Base-by-base conservation (phyloP, 2,888 invertebrate species). In the Acleris cristana region DNA sequence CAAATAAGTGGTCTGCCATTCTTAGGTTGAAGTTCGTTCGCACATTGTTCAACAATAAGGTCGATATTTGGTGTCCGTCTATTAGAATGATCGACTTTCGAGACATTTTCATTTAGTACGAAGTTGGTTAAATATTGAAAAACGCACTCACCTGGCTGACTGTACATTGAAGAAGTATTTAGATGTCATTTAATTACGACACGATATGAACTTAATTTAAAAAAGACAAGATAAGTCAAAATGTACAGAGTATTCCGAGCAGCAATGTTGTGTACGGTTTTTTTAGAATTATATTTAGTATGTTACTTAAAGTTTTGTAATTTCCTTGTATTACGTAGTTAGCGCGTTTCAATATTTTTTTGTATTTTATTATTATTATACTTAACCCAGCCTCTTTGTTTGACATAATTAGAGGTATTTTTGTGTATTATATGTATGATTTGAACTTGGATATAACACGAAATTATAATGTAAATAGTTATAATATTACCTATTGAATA, bases 221-320 rank as follows among this genome's bases (percentile, higher is more conserved):
- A 34, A 18, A 16, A 16, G 16, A n/a, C 16, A 1, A n/a, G 4
- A 26, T 23, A 16, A 52, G 2, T 19, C 2, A 16, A 21, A 53
- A 12, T 26, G 2, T 2, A 21, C 40, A 26, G 23, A 26, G 23
- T 40, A 55, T 66, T 66, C 66, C 66, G 66, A 34, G 57, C 66
- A 66, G 66, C 66, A 62, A 53, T 53, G 23, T 53, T 53, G 16
- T 61, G 49, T 65, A 26, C 51, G 52, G 18, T 10, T 49, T 59
- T 59, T 14, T 56, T 40, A 57, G 23, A 14, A 26, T 19, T 44
- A 18, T 56, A 14, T 40, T 40, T 40, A 34, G 51, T 66, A 51
- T 51, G 44, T 61, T 51, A 65, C 23, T 40, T 30, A 58, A 58
- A 18, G 19, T 45, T 64, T 59, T 56, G 56, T 62, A 53, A 64